Percentiles rank a stretch among this genome's conserved stretches.
Evolutionary conservation across 2,113 vertebrate species (phyloP).

Genomic region (Tragelaphus scriptus): DNA sequence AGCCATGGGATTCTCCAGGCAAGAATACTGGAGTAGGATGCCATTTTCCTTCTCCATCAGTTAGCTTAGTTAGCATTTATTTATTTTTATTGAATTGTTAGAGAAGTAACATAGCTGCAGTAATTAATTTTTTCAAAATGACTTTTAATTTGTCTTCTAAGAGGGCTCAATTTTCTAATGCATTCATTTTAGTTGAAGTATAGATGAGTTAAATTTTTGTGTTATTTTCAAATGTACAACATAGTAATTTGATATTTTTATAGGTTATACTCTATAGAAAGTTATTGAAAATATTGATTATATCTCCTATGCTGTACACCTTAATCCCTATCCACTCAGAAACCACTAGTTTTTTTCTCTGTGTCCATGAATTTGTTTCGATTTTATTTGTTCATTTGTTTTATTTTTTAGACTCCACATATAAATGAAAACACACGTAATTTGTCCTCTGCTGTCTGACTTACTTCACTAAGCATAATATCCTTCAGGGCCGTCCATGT

Average conservation of each 20-base stretch:
- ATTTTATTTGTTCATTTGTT: background rate
- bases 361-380: background rate
- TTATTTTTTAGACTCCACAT: background rate
- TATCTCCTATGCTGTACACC: background rate
- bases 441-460: background rate
- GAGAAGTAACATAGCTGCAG: background rate
- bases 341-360: background rate
- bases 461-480: background rate
- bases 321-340: background rate
- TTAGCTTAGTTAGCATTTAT: background rate
- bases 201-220: background rate
- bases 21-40: background rate
- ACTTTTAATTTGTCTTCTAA: background rate
- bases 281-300: background rate
- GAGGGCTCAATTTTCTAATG: background rate
- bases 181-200: background rate
- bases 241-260: background rate
- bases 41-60: background rate
- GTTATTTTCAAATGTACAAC: background rate
- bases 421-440: background rate
- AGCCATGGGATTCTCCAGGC: background rate
- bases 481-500: background rate
- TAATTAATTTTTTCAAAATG: background rate
- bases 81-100: background rate
- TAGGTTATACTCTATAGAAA: background rate